phyloP scores from a whole-genome alignment of 2,797 vertebrate species.

The Carapus acus region DNA sequence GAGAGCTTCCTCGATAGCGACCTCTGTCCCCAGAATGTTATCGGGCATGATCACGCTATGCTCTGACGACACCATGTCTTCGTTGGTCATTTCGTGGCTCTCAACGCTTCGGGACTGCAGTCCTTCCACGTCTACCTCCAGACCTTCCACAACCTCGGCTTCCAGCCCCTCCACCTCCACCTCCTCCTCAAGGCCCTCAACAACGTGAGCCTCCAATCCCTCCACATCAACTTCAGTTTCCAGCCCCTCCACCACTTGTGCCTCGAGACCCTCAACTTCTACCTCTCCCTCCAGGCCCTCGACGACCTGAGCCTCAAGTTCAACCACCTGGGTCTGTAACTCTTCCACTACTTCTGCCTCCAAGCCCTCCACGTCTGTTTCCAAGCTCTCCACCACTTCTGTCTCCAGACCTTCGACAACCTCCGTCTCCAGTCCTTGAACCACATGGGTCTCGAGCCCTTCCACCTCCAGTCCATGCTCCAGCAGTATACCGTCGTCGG shows the following conservation, averaged over 20 bases:
- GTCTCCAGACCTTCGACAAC: slow-evolving; percentile 65
- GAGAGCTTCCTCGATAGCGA: slow-evolving; percentile 89
- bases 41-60: slow-evolving; percentile 90
- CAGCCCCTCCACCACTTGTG: slow-evolving; percentile 65
- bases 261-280: slow-evolving; percentile 67
- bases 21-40: slow-evolving; percentile 88
- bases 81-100: slow-evolving; percentile 85
- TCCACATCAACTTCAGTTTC: slow-evolving; percentile 68
- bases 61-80: slow-evolving; percentile 85
- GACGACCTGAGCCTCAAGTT: slow-evolving; percentile 66
- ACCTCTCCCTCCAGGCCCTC: slow-evolving; percentile 65
- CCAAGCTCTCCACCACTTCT: slow-evolving; percentile 66
- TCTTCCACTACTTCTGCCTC: slow-evolving; percentile 66
- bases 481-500: slow-evolving; percentile 91
- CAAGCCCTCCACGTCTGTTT: slow-evolving; percentile 64
- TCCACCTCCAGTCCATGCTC: slow-evolving; percentile 90
- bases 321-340: slow-evolving; percentile 65
- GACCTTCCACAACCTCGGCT: slow-evolving; percentile 63
- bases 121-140: slow-evolving; percentile 68
- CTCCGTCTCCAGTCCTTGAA: slow-evolving; percentile 61
- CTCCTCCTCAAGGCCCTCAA: slow-evolving; percentile 69
- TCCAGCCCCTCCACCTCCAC: slow-evolving; percentile 68
- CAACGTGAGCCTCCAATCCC: slow-evolving; percentile 65
- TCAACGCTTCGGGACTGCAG: slow-evolving; percentile 77
- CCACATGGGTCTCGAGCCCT: slow-evolving; percentile 73